phyloP scores from a whole-genome alignment of 2,113 vertebrate species.

The Anthoscopus minutus region DNA sequence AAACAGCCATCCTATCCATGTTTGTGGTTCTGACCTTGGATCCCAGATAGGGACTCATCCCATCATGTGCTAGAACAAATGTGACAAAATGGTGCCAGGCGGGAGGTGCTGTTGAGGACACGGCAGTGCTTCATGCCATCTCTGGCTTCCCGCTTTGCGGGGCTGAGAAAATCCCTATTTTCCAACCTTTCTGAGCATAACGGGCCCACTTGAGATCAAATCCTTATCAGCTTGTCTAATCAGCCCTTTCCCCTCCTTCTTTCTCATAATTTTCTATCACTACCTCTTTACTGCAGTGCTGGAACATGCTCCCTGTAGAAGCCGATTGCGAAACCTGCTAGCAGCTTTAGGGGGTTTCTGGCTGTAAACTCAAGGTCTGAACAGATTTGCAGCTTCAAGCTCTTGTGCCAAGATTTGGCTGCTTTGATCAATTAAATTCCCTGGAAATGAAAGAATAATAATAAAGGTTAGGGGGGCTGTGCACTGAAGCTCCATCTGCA shows the following conservation, averaged over 20 bases:
- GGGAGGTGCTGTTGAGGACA: not conserved
- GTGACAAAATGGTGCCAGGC: not conserved
- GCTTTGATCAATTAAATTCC: conserved; percentile 61
- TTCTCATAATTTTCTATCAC: not conserved
- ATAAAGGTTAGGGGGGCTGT: not conserved
- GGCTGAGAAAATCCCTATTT: not conserved
- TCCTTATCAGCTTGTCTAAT: not conserved
- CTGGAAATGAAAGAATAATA: conserved; percentile 35
- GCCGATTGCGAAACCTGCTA: not conserved
- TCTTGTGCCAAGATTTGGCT: conserved; percentile 42
- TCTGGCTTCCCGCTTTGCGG: not conserved
- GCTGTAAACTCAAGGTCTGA: not conserved
- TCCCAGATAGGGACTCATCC: rapidly evolving
- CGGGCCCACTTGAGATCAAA: not conserved
- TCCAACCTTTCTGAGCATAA: not conserved
- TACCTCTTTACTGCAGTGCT: not conserved
- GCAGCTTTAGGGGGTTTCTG: not conserved
- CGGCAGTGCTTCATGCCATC: not conserved
- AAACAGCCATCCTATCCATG: rapidly evolving
- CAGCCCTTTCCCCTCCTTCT: not conserved
- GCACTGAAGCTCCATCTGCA: conserved; percentile 19
- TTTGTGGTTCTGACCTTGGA: not conserved
- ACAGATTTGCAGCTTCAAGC: conserved; percentile 22
- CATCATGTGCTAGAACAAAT: not conserved
- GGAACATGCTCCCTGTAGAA: not conserved